A percentile compares a stretch with the other conserved stretches of the same genome.
Evolutionary conservation across 2,797 vertebrate genomes (phyloP).

Genomic region (Petrocephalus sullivani): DNA sequence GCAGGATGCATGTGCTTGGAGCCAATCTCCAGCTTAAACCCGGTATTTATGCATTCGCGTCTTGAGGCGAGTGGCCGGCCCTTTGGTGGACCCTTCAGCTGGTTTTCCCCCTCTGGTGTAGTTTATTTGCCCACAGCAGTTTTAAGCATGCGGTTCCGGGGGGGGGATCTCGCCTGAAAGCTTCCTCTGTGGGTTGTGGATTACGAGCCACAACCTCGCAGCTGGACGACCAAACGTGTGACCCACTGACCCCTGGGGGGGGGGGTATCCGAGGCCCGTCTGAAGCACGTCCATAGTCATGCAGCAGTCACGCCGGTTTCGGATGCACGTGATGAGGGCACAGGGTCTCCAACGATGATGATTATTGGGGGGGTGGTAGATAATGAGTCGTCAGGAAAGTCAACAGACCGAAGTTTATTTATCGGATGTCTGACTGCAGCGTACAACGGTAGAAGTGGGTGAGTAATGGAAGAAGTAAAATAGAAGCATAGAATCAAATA

Average conservation of each 20-base stretch:
- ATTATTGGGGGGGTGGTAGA: background rate
- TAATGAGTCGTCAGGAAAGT: background rate
- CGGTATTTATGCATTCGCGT: background rate
- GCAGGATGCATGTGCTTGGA: background rate
- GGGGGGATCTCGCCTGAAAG: background rate
- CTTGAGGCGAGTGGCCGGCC: background rate
- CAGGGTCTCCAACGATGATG: background rate
- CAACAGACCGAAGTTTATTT: background rate
- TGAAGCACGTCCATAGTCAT: background rate
- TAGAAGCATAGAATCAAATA: background rate
- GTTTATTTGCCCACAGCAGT: background rate
- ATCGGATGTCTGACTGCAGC: background rate
- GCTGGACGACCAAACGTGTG: constrained; percentile 25
- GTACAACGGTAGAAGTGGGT: background rate
- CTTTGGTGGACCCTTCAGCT: background rate
- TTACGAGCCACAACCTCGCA: background rate
- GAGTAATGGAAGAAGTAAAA: background rate
- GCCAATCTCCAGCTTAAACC: background rate
- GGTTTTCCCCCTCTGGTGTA: background rate
- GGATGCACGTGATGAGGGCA: background rate
- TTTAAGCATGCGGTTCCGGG: background rate
- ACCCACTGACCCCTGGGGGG: constrained; percentile 18
- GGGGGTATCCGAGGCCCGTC: background rate
- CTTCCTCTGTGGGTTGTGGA: constrained; percentile 5
- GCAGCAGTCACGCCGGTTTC: background rate